A percentile compares a stretch with the other conserved stretches of the same genome.
phyloP scores from a whole-genome alignment of 2,113 vertebrate species.

The Probosciger aterrimus region DNA sequence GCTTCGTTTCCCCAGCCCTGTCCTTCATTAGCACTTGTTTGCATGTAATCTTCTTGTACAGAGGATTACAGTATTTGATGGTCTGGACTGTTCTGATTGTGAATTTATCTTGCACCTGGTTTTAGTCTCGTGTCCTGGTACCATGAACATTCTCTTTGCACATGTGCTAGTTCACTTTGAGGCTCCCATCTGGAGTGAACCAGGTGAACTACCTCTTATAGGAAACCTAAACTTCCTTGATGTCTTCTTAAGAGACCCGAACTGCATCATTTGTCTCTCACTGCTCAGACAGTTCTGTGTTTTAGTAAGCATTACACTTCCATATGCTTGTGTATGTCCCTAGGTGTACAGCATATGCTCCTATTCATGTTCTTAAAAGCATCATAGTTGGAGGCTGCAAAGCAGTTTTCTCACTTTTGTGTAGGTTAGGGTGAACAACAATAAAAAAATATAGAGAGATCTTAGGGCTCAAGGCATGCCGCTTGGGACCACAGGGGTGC shows the following conservation, averaged over 20 bases:
- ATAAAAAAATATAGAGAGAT: not conserved
- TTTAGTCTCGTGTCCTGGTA: not conserved
- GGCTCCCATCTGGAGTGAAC: not conserved
- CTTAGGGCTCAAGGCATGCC: not conserved
- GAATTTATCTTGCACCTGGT: not conserved
- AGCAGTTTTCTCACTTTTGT: not conserved
- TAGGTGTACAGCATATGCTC: accelerated
- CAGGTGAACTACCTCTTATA: not conserved
- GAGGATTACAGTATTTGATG: not conserved
- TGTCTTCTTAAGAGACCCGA: not conserved
- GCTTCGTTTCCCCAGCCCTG: not conserved
- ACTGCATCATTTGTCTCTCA: not conserved
- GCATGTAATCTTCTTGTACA: not conserved
- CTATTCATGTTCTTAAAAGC: not conserved
- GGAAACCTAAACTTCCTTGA: not conserved
- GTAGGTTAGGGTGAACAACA: not conserved
- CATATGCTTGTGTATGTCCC: accelerated
- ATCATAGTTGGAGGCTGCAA: not conserved
- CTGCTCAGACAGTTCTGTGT: not conserved
- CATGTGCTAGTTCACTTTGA: not conserved
- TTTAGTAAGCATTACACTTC: not conserved
- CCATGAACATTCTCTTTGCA: not conserved
- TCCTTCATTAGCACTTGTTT: not conserved
- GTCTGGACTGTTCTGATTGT: not conserved
- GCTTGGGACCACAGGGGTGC: not conserved